These are phyloP conservation scores for Alauda arvensis DNA, from an alignment of 2,797 vertebrate species.

Conservation along the genomic window DNA sequence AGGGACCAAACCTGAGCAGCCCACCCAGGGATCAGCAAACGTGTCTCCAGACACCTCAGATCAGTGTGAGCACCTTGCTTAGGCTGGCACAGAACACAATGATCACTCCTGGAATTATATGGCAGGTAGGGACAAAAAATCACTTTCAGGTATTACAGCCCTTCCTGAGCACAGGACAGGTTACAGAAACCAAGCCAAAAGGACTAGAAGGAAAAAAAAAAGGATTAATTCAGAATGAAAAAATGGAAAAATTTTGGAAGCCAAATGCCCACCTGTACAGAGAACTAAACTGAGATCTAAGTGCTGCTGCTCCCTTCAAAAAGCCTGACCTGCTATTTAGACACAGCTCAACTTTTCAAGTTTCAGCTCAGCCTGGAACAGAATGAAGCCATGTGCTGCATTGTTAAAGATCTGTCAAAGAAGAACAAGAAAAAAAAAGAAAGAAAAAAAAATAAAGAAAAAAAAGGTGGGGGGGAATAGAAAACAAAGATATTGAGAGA, in stretches of 20 bases:
- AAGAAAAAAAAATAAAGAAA: not conserved
- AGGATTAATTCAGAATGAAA: not conserved
- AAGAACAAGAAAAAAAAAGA: fast-evolving
- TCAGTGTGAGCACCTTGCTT: not conserved
- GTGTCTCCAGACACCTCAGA: not conserved
- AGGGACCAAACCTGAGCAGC: not conserved
- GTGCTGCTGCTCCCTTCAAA: not conserved
- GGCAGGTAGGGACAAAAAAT: not conserved
- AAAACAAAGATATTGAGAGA: not conserved
- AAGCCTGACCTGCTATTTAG: not conserved
- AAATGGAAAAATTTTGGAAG: not conserved
- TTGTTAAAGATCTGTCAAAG: not conserved
- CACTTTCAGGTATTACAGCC: not conserved
- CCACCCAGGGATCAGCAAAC: not conserved
- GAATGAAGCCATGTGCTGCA: not conserved
- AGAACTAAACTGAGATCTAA: not conserved
- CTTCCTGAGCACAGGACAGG: not conserved
- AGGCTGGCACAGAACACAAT: not conserved
- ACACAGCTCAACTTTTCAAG: slow-evolving; percentile 1
- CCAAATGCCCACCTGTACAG: not conserved
- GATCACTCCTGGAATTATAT: not conserved
- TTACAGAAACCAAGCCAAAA: not conserved
- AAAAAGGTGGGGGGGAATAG: fast-evolving
- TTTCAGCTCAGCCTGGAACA: not conserved
- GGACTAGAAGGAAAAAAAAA: not conserved